A percentile compares a stretch with the other conserved stretches of the same genome.
phyloP scores from a whole-genome alignment of 2,888 invertebrate genomes.

The Platycheirus albimanus region DNA sequence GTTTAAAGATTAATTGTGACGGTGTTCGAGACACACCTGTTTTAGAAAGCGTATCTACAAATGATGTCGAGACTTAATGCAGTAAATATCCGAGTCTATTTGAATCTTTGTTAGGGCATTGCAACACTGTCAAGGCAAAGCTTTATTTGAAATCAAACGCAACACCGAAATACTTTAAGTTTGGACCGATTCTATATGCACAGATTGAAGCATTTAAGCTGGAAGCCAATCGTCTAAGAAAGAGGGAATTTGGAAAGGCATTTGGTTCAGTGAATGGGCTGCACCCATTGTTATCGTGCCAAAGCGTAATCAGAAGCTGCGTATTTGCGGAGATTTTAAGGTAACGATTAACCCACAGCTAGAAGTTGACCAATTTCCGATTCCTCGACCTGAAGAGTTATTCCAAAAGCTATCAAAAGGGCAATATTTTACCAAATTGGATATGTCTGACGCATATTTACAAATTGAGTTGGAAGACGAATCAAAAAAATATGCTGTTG shows the following conservation, averaged over 20 bases:
- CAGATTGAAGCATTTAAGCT: conserved; percentile 52
- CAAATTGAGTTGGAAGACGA: conserved; percentile 18
- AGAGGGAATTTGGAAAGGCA: conserved; percentile 57
- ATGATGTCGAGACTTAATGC: conserved; percentile 27
- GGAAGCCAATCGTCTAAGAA: conserved; percentile 70
- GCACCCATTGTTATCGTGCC: conserved; percentile 78
- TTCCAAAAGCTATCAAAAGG: conserved; percentile 68
- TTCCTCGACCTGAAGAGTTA: conserved; percentile 75
- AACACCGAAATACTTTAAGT: conserved; percentile 70
- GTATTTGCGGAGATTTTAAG: conserved; percentile 75
- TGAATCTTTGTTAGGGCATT: conserved; percentile 26
- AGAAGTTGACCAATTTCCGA: conserved; percentile 75
- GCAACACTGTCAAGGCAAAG: conserved; percentile 60
- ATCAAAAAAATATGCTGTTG: no score
- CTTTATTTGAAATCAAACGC: conserved; percentile 70
- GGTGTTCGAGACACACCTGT: neutral
- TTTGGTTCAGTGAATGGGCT: conserved; percentile 77
- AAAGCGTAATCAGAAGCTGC: conserved; percentile 75
- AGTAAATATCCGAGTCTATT: conserved; percentile 28
- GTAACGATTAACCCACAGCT: conserved; percentile 75
- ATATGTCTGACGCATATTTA: conserved; percentile 45
- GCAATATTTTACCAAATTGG: conserved; percentile 29
- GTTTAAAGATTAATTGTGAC: conserved; percentile 19
- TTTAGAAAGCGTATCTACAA: conserved; percentile 9
- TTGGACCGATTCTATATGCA: conserved; percentile 75